Evolutionary conservation across 2,797 vertebrate genomes (phyloP).

Genomic region (Menidia menidia): DNA sequence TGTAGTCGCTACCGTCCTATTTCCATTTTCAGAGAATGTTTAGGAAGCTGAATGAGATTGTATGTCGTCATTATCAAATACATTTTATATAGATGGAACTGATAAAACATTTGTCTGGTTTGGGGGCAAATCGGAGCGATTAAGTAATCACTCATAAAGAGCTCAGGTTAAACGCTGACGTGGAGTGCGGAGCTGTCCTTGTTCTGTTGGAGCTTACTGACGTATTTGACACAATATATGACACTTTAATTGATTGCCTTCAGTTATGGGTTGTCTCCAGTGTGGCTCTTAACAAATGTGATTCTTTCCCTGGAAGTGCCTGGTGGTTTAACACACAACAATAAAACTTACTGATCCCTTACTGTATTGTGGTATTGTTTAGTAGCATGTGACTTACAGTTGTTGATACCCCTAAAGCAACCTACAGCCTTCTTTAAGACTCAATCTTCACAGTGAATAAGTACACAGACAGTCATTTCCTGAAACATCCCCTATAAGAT

Average conservation of each 20-base stretch:
- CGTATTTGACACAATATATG: constrained; percentile 51
- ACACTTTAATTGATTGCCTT: constrained; percentile 67
- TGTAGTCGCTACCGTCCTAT: constrained; percentile 42
- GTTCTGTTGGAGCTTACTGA: constrained; percentile 58
- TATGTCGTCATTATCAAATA: no score
- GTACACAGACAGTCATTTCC: constrained; percentile 12
- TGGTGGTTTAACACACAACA: constrained; percentile 34
- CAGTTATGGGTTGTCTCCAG: constrained; percentile 59
- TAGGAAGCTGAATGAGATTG: constrained; percentile 44
- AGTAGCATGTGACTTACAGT: constrained; percentile 36
- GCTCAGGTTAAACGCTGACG: constrained; percentile 37
- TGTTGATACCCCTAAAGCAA: constrained; percentile 21
- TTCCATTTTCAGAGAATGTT: constrained; percentile 59
- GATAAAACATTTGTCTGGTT: constrained; percentile 15
- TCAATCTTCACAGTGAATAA: constrained; percentile 11
- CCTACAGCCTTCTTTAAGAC: neutral
- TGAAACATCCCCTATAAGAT: constrained; percentile 8
- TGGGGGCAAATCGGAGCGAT: constrained; percentile 25
- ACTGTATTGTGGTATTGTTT: constrained; percentile 11
- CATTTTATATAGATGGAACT: no score
- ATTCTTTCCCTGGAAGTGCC: constrained; percentile 11
- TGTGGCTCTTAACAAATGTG: constrained; percentile 25
- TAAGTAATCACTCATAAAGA: neutral
- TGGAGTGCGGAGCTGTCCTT: constrained; percentile 39
- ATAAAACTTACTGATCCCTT: constrained; percentile 21